phyloP scores from a whole-genome alignment of 2,888 invertebrate genomes.

The Diplolepis rosae region DNA sequence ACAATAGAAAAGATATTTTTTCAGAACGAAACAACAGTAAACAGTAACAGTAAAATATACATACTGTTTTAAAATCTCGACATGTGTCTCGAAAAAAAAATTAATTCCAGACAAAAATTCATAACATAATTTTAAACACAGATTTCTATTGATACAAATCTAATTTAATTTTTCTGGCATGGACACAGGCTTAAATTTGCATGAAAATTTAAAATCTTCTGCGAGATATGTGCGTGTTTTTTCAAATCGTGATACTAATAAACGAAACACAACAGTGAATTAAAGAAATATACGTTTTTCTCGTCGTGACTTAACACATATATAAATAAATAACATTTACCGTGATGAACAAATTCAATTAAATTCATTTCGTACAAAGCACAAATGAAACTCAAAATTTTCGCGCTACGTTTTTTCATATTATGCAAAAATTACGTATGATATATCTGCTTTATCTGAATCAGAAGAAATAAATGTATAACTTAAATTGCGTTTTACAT shows the following conservation, averaged over 20 bases:
- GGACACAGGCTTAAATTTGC: constrained; percentile 22
- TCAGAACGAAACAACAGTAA: background rate
- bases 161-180: background rate
- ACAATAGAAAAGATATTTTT: background rate
- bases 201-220: constrained; percentile 30
- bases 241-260: background rate
- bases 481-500: too few relatives aligned
- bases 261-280: background rate
- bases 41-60: background rate
- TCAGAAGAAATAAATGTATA: too few relatives aligned
- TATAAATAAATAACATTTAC: background rate
- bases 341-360: too few relatives aligned
- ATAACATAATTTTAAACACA: background rate
- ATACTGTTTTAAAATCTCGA: background rate
- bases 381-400: background rate
- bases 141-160: background rate
- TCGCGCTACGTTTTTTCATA: background rate
- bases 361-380: background rate
- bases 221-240: constrained; percentile 44
- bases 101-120: background rate
- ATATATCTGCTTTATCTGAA: background rate
- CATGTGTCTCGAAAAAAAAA: background rate
- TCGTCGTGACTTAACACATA: background rate
- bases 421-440: background rate
- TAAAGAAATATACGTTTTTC: background rate